These are phyloP conservation scores for Nephotettix cincticeps DNA, from an alignment of 1,140 invertebrate genomes.

Conservation along the genomic window DNA sequence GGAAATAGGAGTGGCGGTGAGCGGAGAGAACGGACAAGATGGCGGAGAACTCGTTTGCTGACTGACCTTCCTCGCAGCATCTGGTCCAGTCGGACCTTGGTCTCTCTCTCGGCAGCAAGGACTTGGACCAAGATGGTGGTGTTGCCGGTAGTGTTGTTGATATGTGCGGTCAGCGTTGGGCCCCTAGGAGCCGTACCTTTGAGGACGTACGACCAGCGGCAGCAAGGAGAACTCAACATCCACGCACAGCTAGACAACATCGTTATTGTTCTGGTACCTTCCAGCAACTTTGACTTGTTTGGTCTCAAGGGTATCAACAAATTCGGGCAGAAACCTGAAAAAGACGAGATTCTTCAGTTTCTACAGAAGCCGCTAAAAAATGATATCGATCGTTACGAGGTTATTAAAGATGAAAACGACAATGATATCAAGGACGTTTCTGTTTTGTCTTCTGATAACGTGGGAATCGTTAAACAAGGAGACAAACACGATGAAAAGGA, in stretches of 20 bases:
- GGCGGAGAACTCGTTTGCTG: no score
- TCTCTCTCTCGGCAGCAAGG: no score
- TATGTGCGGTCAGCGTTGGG: not conserved
- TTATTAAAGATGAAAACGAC: not conserved
- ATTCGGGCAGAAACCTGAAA: not conserved
- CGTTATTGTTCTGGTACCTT: slow-evolving; percentile 43
- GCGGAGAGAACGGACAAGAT: no score
- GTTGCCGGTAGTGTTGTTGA: no score
- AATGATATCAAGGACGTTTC: not conserved
- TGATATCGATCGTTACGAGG: not conserved
- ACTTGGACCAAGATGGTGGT: no score
- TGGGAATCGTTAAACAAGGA: not conserved
- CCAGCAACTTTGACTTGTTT: slow-evolving; percentile 18
- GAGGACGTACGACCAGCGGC: slow-evolving; percentile 49
- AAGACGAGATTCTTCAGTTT: not conserved
- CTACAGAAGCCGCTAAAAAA: not conserved
- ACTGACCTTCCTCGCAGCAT: no score
- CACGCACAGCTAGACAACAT: slow-evolving; percentile 50
- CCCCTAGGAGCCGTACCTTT: not conserved
- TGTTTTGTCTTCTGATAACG: not conserved
- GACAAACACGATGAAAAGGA: not conserved
- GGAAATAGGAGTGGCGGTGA: no score
- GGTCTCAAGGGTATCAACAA: not conserved
- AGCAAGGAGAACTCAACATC: slow-evolving; percentile 50
- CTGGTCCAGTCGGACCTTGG: no score